A percentile compares a stretch with the other conserved stretches of the same genome.
Evolutionary conservation across 2,888 invertebrate genomes (phyloP).

Genomic region (Phortica magna): DNA sequence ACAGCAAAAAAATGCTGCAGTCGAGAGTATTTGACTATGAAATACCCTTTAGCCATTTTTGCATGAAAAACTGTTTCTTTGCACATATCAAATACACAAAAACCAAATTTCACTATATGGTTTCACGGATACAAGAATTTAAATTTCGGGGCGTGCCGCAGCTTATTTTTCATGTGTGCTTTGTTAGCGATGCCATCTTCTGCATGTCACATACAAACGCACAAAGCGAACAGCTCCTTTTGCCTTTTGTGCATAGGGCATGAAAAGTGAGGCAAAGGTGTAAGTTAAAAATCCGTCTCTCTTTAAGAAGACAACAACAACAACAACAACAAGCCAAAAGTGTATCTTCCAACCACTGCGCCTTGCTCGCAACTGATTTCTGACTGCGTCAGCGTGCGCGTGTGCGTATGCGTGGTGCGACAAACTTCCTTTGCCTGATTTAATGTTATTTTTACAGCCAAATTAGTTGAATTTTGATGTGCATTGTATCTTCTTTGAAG

Average conservation of each 20-base stretch:
- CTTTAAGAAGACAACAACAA: neutral
- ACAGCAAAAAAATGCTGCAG: neutral
- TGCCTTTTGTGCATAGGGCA: neutral
- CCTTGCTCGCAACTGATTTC: slow-evolving; percentile 8
- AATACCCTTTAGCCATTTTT: no score
- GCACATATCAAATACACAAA: no score
- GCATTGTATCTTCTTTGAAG: slow-evolving; percentile 51
- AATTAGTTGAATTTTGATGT: slow-evolving; percentile 72
- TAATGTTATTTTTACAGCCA: slow-evolving; percentile 71
- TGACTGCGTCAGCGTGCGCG: slow-evolving; percentile 2
- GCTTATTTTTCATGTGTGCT: no score
- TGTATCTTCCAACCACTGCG: neutral
- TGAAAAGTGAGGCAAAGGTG: neutral
- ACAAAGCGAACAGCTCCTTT: neutral
- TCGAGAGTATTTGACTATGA: no score
- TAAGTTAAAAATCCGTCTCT: slow-evolving; percentile 6
- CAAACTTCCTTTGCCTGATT: slow-evolving; percentile 51
- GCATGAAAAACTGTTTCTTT: no score
- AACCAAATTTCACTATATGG: no score
- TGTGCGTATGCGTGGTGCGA: neutral
- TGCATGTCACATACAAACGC: no score
- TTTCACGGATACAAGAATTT: no score
- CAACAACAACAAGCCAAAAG: neutral
- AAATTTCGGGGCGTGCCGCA: no score
- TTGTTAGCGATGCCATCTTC: no score